Evolutionary conservation across 2,797 vertebrate species (phyloP).

Genomic region (Phataginus tricuspis): DNA sequence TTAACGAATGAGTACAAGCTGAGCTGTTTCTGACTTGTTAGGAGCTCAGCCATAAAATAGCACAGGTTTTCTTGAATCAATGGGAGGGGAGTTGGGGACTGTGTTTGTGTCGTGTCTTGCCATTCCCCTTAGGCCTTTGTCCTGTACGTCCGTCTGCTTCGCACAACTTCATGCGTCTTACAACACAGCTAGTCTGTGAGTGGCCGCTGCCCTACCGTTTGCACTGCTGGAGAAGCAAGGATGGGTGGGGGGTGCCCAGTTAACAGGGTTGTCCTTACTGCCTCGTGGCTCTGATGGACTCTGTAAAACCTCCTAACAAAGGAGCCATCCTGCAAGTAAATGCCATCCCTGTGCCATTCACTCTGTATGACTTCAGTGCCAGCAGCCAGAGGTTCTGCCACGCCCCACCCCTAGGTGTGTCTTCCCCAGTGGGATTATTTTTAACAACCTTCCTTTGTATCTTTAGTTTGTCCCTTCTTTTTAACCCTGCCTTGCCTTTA

Average conservation of each 20-base stretch:
- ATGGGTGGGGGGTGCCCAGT: background rate
- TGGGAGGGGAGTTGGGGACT: background rate
- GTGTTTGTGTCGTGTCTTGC: background rate
- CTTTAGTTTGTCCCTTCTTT: constrained; percentile 25
- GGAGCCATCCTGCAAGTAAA: constrained; percentile 72
- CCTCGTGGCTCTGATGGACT: constrained; percentile 59
- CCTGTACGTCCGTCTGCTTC: background rate
- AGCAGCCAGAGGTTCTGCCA: background rate
- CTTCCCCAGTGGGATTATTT: constrained; percentile 11
- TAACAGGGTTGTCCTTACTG: background rate
- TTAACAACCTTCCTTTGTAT: constrained; percentile 17
- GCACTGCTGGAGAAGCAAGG: background rate
- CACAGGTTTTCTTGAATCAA: background rate
- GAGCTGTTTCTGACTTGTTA: background rate
- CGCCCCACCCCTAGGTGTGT: background rate
- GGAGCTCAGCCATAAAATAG: background rate
- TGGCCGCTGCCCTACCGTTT: background rate
- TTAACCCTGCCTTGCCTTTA: background rate
- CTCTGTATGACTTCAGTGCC: background rate
- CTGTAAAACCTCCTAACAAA: constrained; percentile 62
- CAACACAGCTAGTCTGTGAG: background rate
- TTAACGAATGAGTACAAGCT: background rate
- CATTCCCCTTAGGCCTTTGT: background rate
- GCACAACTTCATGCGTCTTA: background rate
- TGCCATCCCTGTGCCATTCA: constrained; percentile 65